A percentile compares a stretch with the other conserved stretches of the same genome.
These are phyloP conservation scores for Caenorhabditis wallacei DNA, from an alignment of 2,888 invertebrate genomes.

Conservation along the genomic window DNA sequence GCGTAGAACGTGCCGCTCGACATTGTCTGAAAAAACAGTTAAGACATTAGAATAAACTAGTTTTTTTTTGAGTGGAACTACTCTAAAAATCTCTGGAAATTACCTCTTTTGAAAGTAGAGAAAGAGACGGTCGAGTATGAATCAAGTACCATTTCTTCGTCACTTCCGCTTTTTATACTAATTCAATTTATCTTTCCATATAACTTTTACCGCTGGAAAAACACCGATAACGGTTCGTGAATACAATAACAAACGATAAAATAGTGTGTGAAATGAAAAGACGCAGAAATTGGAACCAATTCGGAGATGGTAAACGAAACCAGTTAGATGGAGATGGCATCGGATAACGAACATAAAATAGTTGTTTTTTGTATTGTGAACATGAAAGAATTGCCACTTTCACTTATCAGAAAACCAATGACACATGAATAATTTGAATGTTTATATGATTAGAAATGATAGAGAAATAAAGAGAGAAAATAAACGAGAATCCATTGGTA, in stretches of 20 bases:
- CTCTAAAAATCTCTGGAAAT: conserved; percentile 27
- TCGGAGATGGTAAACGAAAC: conserved; percentile 53
- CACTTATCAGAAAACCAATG: conserved; percentile 48
- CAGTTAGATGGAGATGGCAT: conserved; percentile 47
- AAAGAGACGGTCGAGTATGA: conserved; percentile 62
- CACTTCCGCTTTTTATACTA: conserved; percentile 57
- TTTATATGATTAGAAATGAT: conserved; percentile 43
- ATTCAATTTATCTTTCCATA: conserved; percentile 41
- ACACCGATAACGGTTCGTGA: conserved; percentile 44
- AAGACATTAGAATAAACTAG: conserved; percentile 19
- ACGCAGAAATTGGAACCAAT: conserved; percentile 30
- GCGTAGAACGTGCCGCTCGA: conserved; percentile 65
- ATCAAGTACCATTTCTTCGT: conserved; percentile 59
- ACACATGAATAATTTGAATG: conserved; percentile 33
- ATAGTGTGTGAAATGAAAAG: conserved; percentile 28
- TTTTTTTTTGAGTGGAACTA: neutral
- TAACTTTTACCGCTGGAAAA: conserved; percentile 57
- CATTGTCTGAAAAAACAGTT: conserved; percentile 44
- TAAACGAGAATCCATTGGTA: conserved; percentile 16
- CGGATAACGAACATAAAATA: conserved; percentile 29
- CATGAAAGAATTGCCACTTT: conserved; percentile 30
- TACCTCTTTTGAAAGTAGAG: conserved; percentile 40
- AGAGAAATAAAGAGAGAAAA: conserved; percentile 4
- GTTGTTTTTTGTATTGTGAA: conserved; percentile 25
- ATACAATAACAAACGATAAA: conserved; percentile 39